Evolutionary conservation across 2,888 invertebrate species (phyloP), one percentile per base, ranked within the genome.

Genomic region (Auanema freiburgensis): DNA sequence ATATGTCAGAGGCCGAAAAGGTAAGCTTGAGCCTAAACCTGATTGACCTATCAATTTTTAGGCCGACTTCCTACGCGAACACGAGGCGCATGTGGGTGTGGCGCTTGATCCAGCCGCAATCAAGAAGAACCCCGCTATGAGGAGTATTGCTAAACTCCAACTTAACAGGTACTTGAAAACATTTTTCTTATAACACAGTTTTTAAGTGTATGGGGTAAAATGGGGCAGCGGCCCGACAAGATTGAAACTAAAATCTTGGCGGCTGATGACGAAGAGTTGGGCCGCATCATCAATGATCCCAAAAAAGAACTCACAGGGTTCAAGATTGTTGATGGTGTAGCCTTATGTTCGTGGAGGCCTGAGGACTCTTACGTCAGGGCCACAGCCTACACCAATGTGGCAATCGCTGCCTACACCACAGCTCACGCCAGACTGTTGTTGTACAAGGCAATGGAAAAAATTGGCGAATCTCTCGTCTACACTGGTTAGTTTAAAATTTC

Each of bases 121-220:
- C 43, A n/a, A 43, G n/a, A 12, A 43, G 12, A 43, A 43, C 43
- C 12, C 12, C 11, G 12, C 43, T 12, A 11, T 43, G 12, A 11
- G 43, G n/a, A 43, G 12, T 12, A n/a, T 43, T 43, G 43, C 43
- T 11, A 43, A 43, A n/a, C 43, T 43, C 11, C 12, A 11, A 43
- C 43, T 43, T 14, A 43, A 43, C 43, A 43, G 43, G 43, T 43
- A 43, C 43, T 14, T 14, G 43, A 12, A 43, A n/a, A 11, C 43
- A 43, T 43, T 14, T 43, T 43, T 12, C 11, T 43, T 43, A n/a
- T n/a, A n/a, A n/a, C n/a, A n/a, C n/a, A n/a, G n/a, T n/a, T 43
- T 43, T 46, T 16, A 5, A 46, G 46, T 46, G 46, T 46, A 5
- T 46, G 46, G 46, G 46, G 46, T 5, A 46, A 46, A 46, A 46